These are phyloP conservation scores for Platycheirus rosarum DNA, from an alignment of 2,888 invertebrate genomes.

Conservation along the genomic window DNA sequence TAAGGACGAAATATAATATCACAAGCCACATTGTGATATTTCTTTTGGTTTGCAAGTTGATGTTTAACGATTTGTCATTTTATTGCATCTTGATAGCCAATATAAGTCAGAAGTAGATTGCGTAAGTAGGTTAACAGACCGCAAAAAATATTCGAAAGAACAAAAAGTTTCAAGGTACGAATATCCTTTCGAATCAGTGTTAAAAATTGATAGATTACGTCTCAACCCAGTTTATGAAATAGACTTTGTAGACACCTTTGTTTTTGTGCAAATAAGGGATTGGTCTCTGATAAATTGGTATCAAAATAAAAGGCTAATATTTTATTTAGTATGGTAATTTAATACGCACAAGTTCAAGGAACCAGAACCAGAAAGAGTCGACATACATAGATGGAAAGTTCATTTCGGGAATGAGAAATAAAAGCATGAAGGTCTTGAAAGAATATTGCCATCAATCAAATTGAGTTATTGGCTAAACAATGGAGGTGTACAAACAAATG, in stretches of 20 bases:
- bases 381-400: conserved; percentile 13
- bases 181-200: conserved; percentile 28
- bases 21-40: too few relatives aligned
- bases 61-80: conserved; percentile 57
- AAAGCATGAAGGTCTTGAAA: background rate
- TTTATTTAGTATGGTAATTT: conserved; percentile 27
- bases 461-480: too few relatives aligned
- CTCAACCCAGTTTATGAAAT: conserved; percentile 25
- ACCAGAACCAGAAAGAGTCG: background rate
- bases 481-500: too few relatives aligned
- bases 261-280: conserved; percentile 33
- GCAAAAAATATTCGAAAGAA: conserved; percentile 15
- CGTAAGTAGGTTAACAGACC: conserved; percentile 27
- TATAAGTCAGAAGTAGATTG: background rate
- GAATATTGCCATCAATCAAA: conserved; percentile 14
- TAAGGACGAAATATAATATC: conserved; percentile 26
- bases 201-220: conserved; percentile 66
- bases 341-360: conserved; percentile 1
- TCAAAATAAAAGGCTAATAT: conserved; percentile 45
- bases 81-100: conserved; percentile 21
- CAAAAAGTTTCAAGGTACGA: conserved; percentile 1
- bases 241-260: background rate
- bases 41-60: too few relatives aligned
- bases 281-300: conserved; percentile 59
- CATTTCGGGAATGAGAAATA: background rate